These are phyloP conservation scores for Orycteropus afer DNA, from an alignment of 2,113 vertebrate genomes.

Conservation along the genomic window DNA sequence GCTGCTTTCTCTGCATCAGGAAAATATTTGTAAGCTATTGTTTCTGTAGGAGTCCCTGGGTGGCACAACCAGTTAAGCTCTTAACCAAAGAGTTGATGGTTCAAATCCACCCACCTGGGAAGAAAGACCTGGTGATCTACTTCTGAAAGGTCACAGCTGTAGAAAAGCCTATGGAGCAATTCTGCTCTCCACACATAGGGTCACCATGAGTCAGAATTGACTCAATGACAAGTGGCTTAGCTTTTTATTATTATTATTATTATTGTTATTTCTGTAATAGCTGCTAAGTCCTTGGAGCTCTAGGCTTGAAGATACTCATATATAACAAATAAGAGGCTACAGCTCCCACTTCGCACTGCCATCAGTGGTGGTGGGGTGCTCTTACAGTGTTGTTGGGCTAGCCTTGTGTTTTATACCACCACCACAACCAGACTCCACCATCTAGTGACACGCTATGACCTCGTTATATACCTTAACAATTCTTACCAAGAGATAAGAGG, in stretches of 20 bases:
- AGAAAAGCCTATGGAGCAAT: not conserved
- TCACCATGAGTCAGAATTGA: not conserved
- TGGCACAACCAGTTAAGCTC: not conserved
- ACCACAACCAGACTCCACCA: not conserved
- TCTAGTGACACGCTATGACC: not conserved
- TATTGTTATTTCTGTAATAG: not conserved
- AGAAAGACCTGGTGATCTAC: not conserved
- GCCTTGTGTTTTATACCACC: not conserved
- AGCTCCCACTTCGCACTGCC: not conserved
- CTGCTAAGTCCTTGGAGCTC: not conserved
- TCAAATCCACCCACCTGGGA: not conserved
- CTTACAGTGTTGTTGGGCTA: not conserved
- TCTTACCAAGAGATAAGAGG: not conserved
- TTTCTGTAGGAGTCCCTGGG: not conserved
- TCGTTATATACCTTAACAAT: not conserved
- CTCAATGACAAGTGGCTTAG: not conserved
- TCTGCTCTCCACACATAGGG: not conserved
- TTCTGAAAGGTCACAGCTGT: not conserved
- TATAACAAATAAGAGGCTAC: not conserved
- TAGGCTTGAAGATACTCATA: not conserved
- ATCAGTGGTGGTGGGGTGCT: accelerated
- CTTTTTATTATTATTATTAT: too few relatives aligned
- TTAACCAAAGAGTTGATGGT: not conserved
- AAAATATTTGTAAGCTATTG: not conserved
- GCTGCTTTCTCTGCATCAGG: not conserved